Evolutionary conservation across 2,888 invertebrate genomes (phyloP).

Genomic region (Platypus cylindrus): DNA sequence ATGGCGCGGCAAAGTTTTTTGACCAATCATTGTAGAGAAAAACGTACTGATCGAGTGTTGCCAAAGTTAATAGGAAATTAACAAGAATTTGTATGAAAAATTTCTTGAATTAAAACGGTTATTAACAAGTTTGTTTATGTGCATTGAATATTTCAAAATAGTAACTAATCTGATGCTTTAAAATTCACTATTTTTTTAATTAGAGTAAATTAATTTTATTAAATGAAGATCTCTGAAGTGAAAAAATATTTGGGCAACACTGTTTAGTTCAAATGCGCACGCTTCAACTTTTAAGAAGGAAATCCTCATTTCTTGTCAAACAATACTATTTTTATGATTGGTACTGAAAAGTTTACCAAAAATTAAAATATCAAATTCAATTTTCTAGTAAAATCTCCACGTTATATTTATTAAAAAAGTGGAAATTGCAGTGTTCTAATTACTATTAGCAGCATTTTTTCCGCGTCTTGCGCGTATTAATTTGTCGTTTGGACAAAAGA

Average conservation of each 20-base stretch:
- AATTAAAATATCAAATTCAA: conserved; percentile 21
- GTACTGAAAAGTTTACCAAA: conserved; percentile 24
- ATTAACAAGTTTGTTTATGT: no score
- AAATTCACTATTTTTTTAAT: no score
- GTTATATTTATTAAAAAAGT: no score
- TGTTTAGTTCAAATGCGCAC: conserved; percentile 1
- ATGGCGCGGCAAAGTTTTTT: conserved; percentile 11
- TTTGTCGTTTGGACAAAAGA: conserved; percentile 20
- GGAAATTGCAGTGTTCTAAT: conserved; percentile 15
- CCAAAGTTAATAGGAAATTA: no score
- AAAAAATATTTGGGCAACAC: conserved; percentile 4
- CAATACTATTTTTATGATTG: conserved; percentile 22
- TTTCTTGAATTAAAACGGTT: no score
- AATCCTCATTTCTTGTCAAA: conserved; percentile 22
- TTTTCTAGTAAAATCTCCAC: no score
- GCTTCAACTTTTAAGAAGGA: conserved; percentile 4
- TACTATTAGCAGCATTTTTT: conserved; percentile 16
- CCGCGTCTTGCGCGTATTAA: conserved; percentile 18
- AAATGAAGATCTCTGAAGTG: no score
- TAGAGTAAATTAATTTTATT: no score
- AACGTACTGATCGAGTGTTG: conserved; percentile 2
- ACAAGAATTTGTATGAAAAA: no score
- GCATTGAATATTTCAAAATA: no score
- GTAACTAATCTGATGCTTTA: no score
- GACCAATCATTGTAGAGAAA: conserved; percentile 12